Evolutionary conservation across 1,140 invertebrate genomes (phyloP), one percentile per base, ranked within the genome.

Genomic region (Metopolophium dirhodum): DNA sequence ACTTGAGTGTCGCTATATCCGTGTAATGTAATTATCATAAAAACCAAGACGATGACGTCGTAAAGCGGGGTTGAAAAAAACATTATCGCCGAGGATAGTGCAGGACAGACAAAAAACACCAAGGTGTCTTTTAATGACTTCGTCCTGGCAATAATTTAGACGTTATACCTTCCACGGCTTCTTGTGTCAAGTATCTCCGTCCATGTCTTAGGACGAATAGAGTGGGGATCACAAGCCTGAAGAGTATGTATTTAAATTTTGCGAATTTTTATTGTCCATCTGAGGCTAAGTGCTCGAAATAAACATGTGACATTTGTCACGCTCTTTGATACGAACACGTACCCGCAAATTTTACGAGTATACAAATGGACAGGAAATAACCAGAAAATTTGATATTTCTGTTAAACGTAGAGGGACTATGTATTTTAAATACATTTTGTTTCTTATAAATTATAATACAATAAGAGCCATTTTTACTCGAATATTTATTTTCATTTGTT

Each of bases 111-210:
- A 41, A 92, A 85, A 91, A 91, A 54, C 68, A 51, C 47, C 47
- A 47, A 83, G 61, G 90, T 91, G 82, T 85, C 77, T 51, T 92
- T 92, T 92, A 92, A 92, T 92, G 91, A 85, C 91, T 92, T 82
- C 35, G 91, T 83, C 91, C 91, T 92, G 49, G 8, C 91, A 82
- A 92, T 92, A 92, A 92, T 92, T 92, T 92, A 92, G 91, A 92
- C 82, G 91, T 92, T 26, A 77, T n/a, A 57, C 49, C 91, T 92
- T 85, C 47, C 49, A 41, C 82, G 68, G 91, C 91, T 92, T 61
- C 91, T 92, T 41, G 91, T 85, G 91, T 85, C 91, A 41, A 92
- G 35, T 85, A 92, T 23, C 45, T 92, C 22, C 0, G 18, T 4
- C 26, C 90, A 8, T 35, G 14, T 45, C 54, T 18, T n/a, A 35